Evolutionary conservation across 2,113 vertebrate genomes (phyloP).

Genomic region (Scolopax mira): DNA sequence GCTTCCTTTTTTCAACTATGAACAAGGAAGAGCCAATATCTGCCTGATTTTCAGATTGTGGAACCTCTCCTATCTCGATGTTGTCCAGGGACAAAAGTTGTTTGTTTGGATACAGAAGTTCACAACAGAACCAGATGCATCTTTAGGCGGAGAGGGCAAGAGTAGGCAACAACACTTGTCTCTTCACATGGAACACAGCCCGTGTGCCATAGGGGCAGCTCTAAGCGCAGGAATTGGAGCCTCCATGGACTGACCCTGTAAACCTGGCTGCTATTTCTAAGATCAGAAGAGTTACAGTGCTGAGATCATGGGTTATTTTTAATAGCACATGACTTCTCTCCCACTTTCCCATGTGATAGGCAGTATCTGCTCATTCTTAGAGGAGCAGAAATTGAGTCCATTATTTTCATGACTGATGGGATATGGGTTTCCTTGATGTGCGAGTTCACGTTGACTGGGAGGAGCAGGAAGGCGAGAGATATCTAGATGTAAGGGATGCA

Average conservation of each 20-base stretch:
- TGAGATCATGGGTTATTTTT: neutral
- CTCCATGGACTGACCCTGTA: neutral
- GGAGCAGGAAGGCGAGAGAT: neutral
- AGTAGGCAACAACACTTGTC: neutral
- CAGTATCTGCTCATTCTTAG: neutral
- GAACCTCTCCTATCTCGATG: neutral
- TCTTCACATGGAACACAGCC: neutral
- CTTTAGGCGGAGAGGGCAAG: neutral
- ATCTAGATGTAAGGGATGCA: neutral
- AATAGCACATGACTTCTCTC: neutral
- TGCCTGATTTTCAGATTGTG: neutral
- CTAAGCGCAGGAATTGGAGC: neutral
- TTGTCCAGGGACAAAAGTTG: neutral
- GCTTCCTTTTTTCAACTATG: neutral
- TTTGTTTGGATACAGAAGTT: neutral
- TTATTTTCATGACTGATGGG: neutral
- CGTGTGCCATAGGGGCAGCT: neutral
- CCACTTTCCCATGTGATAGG: neutral
- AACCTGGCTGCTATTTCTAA: neutral
- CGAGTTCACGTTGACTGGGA: neutral
- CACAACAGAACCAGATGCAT: neutral
- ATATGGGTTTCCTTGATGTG: rapidly evolving
- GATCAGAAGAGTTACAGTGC: neutral
- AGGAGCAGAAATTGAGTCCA: neutral
- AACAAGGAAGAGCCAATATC: neutral